Evolutionary conservation across 2,797 vertebrate genomes (phyloP).

Genomic region (Simalia tracyae): DNA sequence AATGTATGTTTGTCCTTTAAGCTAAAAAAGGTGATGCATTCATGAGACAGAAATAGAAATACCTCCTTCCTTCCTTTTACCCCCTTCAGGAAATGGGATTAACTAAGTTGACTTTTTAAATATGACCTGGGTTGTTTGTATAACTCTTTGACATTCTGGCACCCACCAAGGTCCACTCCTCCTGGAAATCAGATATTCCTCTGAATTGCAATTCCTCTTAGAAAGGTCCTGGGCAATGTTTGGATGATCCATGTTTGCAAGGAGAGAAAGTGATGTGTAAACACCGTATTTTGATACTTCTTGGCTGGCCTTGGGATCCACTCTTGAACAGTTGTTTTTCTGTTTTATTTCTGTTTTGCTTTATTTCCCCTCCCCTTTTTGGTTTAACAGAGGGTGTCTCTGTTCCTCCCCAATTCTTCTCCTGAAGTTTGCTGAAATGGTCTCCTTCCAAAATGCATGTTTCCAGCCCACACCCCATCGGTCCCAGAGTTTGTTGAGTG

Average conservation of each 20-base stretch:
- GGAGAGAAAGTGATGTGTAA: background rate
- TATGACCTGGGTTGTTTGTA: background rate
- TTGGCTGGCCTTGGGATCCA: constrained; percentile 32
- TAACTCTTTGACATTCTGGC: background rate
- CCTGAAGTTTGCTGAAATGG: constrained; percentile 38
- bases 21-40: background rate
- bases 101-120: background rate
- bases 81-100: background rate
- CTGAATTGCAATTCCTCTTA: background rate
- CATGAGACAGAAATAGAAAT: background rate
- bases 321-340: constrained; percentile 7
- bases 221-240: background rate
- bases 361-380: constrained; percentile 30
- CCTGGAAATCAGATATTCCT: background rate
- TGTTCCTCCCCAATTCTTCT: background rate
- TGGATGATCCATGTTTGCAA: background rate
- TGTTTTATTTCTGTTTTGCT: background rate
- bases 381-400: constrained; percentile 38
- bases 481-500: constrained; percentile 2
- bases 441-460: constrained; percentile 49
- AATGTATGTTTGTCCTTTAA: background rate
- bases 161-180: background rate
- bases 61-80: background rate
- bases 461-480: constrained; percentile 13
- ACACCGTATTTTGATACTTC: background rate